These are phyloP conservation scores for Porites lutea DNA, from an alignment of 64 coral and sea anemone genomes.

Conservation along the genomic window DNA sequence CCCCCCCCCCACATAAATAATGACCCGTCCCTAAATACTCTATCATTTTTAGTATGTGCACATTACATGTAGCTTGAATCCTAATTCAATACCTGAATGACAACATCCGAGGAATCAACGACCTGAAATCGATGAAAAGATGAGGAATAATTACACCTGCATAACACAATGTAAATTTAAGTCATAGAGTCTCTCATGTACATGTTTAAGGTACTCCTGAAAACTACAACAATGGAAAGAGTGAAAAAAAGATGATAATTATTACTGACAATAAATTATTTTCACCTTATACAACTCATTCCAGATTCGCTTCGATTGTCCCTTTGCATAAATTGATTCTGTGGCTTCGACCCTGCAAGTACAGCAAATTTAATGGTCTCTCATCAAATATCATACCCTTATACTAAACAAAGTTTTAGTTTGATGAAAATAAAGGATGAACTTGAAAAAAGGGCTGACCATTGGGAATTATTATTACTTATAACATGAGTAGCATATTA, in stretches of 20 bases:
- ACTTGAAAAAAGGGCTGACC: neutral
- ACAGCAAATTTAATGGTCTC: no score
- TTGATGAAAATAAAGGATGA: neutral
- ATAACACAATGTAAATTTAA: neutral
- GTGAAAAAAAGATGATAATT: no score
- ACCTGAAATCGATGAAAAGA: constrained; percentile 62
- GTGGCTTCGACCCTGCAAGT: constrained; percentile 60
- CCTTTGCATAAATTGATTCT: constrained; percentile 91
- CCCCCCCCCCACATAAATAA: no score
- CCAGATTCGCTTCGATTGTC: constrained; percentile 99
- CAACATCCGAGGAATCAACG: constrained; percentile 96
- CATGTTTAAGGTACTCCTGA: neutral
- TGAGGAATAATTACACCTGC: neutral
- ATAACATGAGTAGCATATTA: no score
- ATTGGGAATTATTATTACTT: no score
- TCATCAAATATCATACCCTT: no score
- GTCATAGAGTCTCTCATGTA: neutral
- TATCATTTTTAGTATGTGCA: no score
- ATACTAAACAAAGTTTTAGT: no score
- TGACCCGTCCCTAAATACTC: no score
- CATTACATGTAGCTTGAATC: no score
- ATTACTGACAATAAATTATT: neutral
- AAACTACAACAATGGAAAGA: no score
- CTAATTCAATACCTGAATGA: constrained; percentile 77
- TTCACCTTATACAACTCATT: constrained; percentile 98